Conservation (phyloP, 2,888 invertebrate genomes). For the Aphidoletes aphidimyza region DNA sequence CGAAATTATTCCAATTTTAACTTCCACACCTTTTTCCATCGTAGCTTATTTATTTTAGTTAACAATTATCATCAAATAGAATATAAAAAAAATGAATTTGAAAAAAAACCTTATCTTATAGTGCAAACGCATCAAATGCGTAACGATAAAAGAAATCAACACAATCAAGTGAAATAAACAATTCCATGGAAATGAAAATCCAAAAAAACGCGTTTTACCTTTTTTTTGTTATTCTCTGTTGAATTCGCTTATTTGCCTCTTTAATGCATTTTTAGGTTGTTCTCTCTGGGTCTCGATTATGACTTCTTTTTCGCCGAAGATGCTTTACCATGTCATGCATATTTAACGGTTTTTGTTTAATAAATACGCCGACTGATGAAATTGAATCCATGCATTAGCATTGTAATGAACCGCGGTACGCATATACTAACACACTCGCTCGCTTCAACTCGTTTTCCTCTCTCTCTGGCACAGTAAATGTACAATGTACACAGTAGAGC, state of each 20-base stretch:
- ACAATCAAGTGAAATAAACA: conserved; percentile 26
- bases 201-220: no score
- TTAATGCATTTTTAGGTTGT: neutral
- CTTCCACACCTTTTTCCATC: neutral
- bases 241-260: neutral
- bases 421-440: neutral
- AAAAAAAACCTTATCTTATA: neutral
- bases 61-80: neutral
- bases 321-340: neutral
- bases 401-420: neutral
- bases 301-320: neutral
- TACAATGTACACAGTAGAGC: no score
- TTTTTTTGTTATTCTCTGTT: no score
- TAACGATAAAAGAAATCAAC: neutral
- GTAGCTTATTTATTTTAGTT: conserved; percentile 48
- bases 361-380: conserved; percentile 32
- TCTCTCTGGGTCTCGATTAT: neutral
- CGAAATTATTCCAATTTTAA: no score
- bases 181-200: conserved; percentile 28
- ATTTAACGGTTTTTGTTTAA: conserved; percentile 38
- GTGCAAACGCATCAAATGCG: conserved; percentile 26
- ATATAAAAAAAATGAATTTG: no score
- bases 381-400: neutral
- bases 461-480: no score
- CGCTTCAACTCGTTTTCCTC: no score